Conservation (phyloP, 2,888 invertebrate genomes). For the Lasioglossum morio region DNA sequence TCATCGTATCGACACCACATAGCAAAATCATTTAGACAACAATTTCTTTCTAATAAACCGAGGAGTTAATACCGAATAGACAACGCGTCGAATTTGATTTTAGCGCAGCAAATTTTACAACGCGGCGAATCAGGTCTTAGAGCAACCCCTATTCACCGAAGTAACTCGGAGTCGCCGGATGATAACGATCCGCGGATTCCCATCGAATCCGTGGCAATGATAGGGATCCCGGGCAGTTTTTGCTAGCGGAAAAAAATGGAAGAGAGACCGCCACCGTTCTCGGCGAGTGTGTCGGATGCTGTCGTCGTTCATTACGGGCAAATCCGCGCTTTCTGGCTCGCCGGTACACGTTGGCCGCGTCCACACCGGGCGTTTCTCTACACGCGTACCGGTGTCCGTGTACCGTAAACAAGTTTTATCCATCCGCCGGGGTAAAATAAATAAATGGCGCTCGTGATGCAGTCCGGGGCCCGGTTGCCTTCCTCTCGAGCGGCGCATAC, state of each 20-base stretch:
- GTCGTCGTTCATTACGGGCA: slow-evolving; percentile 67
- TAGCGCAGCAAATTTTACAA: too few species aligned
- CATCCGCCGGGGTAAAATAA: slow-evolving; percentile 81
- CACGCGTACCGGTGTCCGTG: slow-evolving; percentile 54
- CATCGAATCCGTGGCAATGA: neutral
- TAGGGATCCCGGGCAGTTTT: neutral
- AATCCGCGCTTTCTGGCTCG: slow-evolving; percentile 62
- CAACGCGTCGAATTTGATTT: too few species aligned
- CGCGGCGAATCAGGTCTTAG: neutral
- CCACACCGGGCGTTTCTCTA: slow-evolving; percentile 43
- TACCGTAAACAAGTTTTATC: slow-evolving; percentile 82
- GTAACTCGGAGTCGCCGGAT: neutral
- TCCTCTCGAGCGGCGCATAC: slow-evolving; percentile 79
- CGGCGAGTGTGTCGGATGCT: slow-evolving; percentile 59
- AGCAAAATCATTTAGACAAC: too few species aligned
- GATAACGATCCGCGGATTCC: neutral
- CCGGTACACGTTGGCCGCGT: slow-evolving; percentile 18
- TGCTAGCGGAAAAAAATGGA: slow-evolving; percentile 41
- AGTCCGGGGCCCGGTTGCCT: slow-evolving; percentile 75
- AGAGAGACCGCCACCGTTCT: slow-evolving; percentile 27
- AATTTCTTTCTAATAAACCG: too few species aligned
- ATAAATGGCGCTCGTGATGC: slow-evolving; percentile 79
- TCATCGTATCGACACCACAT: too few species aligned
- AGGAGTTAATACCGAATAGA: too few species aligned
- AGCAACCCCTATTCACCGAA: neutral